These are phyloP conservation scores for Drosophila sproati DNA, from an alignment of 1,140 invertebrate genomes.

Conservation along the genomic window DNA sequence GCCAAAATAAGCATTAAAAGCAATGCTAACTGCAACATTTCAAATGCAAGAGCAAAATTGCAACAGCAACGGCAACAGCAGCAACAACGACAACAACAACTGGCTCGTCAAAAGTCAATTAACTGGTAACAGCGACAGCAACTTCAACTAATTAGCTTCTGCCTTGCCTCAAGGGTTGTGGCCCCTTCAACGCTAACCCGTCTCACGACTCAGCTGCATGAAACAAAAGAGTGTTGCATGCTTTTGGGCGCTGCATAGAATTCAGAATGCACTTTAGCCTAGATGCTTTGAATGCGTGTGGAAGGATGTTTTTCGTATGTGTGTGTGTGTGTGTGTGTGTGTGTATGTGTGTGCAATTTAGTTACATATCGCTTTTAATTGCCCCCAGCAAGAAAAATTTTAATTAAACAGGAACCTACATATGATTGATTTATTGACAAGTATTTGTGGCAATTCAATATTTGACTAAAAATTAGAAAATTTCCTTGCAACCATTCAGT, in stretches of 20 bases:
- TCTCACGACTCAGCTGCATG: constrained; percentile 11
- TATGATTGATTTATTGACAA: constrained; percentile 1
- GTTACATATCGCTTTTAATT: constrained; percentile 3
- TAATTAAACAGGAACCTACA: neutral
- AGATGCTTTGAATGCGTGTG: constrained; percentile 12
- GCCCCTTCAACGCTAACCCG: constrained; percentile 28
- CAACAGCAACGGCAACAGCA: constrained; percentile 27
- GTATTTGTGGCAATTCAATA: constrained; percentile 11
- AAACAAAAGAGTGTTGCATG: constrained; percentile 51
- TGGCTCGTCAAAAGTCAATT: constrained; percentile 77
- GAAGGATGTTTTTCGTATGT: neutral
- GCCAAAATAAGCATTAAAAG: constrained; percentile 17
- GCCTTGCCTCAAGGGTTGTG: constrained; percentile 54
- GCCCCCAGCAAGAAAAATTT: neutral
- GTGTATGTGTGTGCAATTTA: constrained; percentile 5
- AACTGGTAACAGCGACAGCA: constrained; percentile 76
- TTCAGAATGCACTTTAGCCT: constrained; percentile 48
- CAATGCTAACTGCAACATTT: constrained; percentile 6
- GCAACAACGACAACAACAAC: constrained; percentile 18
- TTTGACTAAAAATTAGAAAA: constrained; percentile 9
- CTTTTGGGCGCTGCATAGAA: constrained; percentile 61
- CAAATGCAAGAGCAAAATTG: constrained; percentile 13
- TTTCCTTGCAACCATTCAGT: constrained; percentile 4
- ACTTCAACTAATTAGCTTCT: constrained; percentile 76
- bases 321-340: neutral